Evolutionary conservation across 1,140 invertebrate species (phyloP).

Genomic region (Drosophila ercepeae): DNA sequence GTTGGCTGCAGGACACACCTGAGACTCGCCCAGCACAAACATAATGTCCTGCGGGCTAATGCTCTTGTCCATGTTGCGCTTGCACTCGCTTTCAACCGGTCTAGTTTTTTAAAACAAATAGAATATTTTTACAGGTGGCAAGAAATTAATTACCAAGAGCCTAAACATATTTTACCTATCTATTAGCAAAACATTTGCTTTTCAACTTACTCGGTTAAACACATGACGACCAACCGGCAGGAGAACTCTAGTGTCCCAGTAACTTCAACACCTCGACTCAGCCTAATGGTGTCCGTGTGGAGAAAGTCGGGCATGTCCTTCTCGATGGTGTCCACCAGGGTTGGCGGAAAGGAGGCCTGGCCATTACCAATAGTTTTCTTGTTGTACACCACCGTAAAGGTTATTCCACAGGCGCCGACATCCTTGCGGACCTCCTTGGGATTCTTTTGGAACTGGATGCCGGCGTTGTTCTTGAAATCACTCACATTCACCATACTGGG

Average conservation of each 20-base stretch:
- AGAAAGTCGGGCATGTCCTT: conserved; percentile 40
- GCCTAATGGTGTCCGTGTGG: conserved; percentile 9
- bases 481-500: conserved; percentile 48
- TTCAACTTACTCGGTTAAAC: conserved; percentile 27
- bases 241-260: conserved; percentile 41
- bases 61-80: conserved; percentile 34
- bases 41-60: conserved; percentile 58
- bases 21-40: conserved; percentile 53
- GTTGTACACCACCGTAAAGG: conserved; percentile 15
- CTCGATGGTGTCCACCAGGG: conserved; percentile 20
- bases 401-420: conserved; percentile 34
- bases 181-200: not conserved
- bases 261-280: not conserved
- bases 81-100: not conserved
- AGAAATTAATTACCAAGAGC: no score
- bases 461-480: conserved; percentile 24
- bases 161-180: no score
- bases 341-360: conserved; percentile 23
- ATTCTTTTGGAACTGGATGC: conserved; percentile 4
- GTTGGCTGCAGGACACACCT: conserved; percentile 31
- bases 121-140: no score
- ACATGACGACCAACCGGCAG: conserved; percentile 42
- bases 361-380: conserved; percentile 14
- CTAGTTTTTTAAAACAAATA: conserved; percentile 9
- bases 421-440: conserved; percentile 12